Evolutionary conservation across 2,113 vertebrate species (phyloP), one percentile per base, ranked within the genome.

Genomic region (Cynoglossus semilaevis): DNA sequence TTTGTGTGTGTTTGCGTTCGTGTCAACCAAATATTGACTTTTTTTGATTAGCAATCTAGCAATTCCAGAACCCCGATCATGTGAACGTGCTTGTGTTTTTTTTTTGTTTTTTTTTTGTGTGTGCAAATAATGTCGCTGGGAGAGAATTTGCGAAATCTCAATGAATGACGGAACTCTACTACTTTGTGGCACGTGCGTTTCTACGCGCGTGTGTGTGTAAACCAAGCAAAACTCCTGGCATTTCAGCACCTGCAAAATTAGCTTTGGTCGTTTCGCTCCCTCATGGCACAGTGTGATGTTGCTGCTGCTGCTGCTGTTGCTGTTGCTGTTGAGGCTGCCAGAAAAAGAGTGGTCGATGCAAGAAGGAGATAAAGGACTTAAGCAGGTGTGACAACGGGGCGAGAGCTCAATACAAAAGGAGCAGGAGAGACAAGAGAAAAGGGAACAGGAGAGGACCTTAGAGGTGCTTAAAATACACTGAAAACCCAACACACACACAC

Each of bases 131-230:
- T 43, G 49, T 64, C 40, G 49, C 38, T n/a, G n/a, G n/a, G 49
- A 47, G 48, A 56, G 61, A 70, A 55, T 35, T 50, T 38, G 46
- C 46, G 38, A 68, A 29, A 29, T 29, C 2, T 29, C 6, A 29
- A 63, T 66, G 51, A 81, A 53, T 73, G 70, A 67, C 59, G 71
- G 50, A 46, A 70, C 62, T 58, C 42, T 49, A 58, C 42, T 70
- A 58, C 42, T 70, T 75, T 74, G 65, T 85, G 82, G 70, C 63
- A 6, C 18, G 43, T 54, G 29, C 70, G 65, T 65, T 69, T 65
- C 47, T 63, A 51, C 40, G 29, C 44, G 54, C 51, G 55, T 58
- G 35, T 57, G 46, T 60, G 16, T 58, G 55, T 12, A 51, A 51
- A 38, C n/a, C 58, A 56, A 35, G 38, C 54, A 49, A 40, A 58